Percentiles rank a stretch among this genome's conserved stretches.
phyloP scores from a whole-genome alignment of 2,113 vertebrate genomes.

The Hippopotamus amphibius region DNA sequence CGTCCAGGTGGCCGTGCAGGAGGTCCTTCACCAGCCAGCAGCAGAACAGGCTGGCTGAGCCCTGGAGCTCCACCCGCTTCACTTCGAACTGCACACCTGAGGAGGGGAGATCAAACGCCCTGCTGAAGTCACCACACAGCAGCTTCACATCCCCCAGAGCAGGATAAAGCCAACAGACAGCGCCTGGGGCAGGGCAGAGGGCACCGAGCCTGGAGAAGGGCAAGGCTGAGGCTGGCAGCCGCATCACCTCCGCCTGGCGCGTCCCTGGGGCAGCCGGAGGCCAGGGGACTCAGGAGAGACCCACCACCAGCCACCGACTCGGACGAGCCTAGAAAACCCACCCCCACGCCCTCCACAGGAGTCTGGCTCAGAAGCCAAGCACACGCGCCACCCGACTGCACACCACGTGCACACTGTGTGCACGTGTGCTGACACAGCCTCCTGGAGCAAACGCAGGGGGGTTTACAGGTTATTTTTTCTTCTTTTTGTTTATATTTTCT shows the following conservation, averaged over 20 bases:
- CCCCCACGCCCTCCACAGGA: accelerated
- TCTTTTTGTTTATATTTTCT: neutral
- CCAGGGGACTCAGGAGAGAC: neutral
- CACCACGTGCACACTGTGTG: no score
- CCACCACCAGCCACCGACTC: no score
- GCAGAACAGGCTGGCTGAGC: slow-evolving; percentile 88
- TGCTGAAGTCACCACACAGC: neutral
- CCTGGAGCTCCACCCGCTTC: slow-evolving; percentile 84
- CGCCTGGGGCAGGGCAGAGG: accelerated
- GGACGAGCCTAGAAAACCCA: neutral
- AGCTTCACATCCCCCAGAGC: neutral
- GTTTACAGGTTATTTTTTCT: neutral
- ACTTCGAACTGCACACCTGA: slow-evolving; percentile 93
- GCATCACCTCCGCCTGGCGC: neutral
- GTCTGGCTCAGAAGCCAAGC: neutral
- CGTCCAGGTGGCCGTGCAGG: slow-evolving; percentile 85
- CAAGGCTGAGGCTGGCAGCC: neutral
- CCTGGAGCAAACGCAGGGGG: neutral
- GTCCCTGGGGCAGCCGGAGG: neutral
- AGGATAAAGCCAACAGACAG: neutral
- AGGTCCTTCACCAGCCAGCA: slow-evolving; percentile 92
- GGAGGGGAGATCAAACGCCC: accelerated
- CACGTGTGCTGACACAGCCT: neutral
- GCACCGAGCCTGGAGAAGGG: accelerated
- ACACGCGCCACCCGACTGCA: neutral